A percentile compares a stretch with the other conserved stretches of the same genome.
These are phyloP conservation scores for Pandemis corylana DNA, from an alignment of 2,888 invertebrate species.

Conservation along the genomic window DNA sequence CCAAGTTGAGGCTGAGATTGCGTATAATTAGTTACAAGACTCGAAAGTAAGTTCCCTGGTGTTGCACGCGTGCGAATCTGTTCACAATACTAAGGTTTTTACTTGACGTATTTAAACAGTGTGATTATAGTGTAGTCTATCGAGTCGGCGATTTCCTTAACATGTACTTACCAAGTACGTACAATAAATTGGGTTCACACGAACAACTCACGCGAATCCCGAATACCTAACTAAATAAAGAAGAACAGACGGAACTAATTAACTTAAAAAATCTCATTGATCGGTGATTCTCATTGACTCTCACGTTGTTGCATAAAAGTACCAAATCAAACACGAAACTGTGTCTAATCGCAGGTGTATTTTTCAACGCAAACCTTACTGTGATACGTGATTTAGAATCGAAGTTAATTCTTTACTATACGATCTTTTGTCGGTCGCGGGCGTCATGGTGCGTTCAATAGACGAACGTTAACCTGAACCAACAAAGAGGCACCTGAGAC, in stretches of 20 bases:
- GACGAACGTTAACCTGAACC: constrained; percentile 47
- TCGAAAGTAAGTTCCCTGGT: constrained; percentile 37
- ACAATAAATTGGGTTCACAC: constrained; percentile 10
- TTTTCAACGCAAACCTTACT: constrained; percentile 38
- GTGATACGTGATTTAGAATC: constrained; percentile 54
- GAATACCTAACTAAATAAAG: neutral
- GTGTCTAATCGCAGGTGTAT: constrained; percentile 37
- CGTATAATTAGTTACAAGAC: constrained; percentile 28
- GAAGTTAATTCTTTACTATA: constrained; percentile 49
- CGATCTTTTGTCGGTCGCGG: constrained; percentile 49
- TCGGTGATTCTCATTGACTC: neutral
- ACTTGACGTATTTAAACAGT: constrained; percentile 25
- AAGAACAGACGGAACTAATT: neutral
- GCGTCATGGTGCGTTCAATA: constrained; percentile 48
- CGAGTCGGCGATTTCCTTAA: constrained; percentile 27
- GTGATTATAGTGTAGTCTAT: constrained; percentile 23
- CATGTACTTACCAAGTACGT: neutral
- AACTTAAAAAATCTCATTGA: neutral
- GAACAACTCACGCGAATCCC: constrained; percentile 14
- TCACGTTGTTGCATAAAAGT: constrained; percentile 22
- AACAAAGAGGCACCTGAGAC: constrained; percentile 60
- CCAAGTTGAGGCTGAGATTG: constrained; percentile 9
- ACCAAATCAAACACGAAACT: constrained; percentile 12
- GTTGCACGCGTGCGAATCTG: constrained; percentile 42
- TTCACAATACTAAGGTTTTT: constrained; percentile 41